phyloP scores from a whole-genome alignment of 1,140 invertebrate genomes.

The Telenomus remus region DNA sequence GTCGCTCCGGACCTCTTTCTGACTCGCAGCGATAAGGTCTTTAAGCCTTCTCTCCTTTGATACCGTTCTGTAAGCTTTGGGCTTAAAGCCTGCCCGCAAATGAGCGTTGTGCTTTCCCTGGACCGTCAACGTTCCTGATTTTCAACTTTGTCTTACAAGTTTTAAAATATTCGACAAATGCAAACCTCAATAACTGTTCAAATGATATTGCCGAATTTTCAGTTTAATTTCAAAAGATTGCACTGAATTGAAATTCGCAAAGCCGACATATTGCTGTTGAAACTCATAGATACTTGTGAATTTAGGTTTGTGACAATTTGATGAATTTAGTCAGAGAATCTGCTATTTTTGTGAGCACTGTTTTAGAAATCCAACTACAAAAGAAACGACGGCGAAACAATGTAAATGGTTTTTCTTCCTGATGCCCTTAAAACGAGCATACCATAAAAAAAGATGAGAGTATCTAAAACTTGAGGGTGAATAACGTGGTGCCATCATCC shows the following conservation, averaged over 20 bases:
- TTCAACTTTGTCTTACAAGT: conserved; percentile 13
- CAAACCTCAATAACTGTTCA: conserved; percentile 8
- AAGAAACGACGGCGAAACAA: background rate
- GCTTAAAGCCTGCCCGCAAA: conserved; percentile 63
- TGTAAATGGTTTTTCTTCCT: background rate
- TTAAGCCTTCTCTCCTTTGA: conserved; percentile 40
- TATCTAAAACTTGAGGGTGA: background rate
- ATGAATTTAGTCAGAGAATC: too few relatives aligned
- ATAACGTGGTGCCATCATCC: background rate
- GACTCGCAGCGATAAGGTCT: conserved; percentile 38
- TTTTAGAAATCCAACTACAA: background rate
- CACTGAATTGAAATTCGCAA: too few relatives aligned
- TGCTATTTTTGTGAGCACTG: background rate
- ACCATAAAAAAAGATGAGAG: background rate
- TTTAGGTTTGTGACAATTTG: too few relatives aligned
- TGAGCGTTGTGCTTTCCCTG: conserved; percentile 33
- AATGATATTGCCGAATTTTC: too few relatives aligned
- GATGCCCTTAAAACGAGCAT: background rate
- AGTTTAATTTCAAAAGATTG: too few relatives aligned
- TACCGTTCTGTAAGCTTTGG: conserved; percentile 51
- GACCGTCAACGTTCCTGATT: conserved; percentile 26
- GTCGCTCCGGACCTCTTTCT: conserved; percentile 61
- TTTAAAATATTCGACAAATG: background rate
- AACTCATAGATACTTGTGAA: too few relatives aligned
- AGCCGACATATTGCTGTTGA: too few relatives aligned